Base-by-base conservation (phyloP, 35 echinoderm and acorn worm genomes). In the Eucidaris tribuloides region DNA sequence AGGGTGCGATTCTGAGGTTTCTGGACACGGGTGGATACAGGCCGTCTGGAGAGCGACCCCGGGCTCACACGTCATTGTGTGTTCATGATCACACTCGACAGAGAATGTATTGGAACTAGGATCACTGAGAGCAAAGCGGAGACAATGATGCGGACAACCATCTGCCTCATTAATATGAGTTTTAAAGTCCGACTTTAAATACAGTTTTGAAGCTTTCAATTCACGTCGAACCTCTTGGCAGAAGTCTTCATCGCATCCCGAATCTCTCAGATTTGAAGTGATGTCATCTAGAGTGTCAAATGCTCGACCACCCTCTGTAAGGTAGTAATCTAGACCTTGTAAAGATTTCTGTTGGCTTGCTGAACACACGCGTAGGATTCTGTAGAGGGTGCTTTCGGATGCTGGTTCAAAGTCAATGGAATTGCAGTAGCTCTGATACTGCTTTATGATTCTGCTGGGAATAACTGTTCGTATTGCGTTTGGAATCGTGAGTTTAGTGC, bases 401-500 rank as follows among this genome's bases (percentile, higher is more conserved):
- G 45, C n/a, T 4, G 79, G 79, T 61, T 60, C 55, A 82, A 82
- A 82, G 20, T 82, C 43, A 19, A 42, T 62, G 14, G 52, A 41
- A 60, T 82, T 13, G 32, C 55, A 82, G 46, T 25, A 62, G 15
- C 19, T 40, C 3, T 82, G 18, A 39, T 82, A 82, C 35, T 82
- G 79, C 40, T 62, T 9, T 36, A 82, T 82, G 28, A 82, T 82
- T 38, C 79, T 29, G 30, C 32, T 13, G 19, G 79, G 79, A 18
- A 82, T 62, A 5, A 62, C 55, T 82, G 79, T 82, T 32, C 55
- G 29, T 32, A 82, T 82, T 23, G 55, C 79, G 40, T 62, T 62
- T 11, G 79, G 79, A 14, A 82, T 59, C 11, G 45, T 9, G 25
- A 82, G 13, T 32, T 9, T 62, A 38, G 36, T 42, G 28, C 79